Evolutionary conservation across 2,888 invertebrate genomes (phyloP).

Genomic region (Agriotes lineatus): DNA sequence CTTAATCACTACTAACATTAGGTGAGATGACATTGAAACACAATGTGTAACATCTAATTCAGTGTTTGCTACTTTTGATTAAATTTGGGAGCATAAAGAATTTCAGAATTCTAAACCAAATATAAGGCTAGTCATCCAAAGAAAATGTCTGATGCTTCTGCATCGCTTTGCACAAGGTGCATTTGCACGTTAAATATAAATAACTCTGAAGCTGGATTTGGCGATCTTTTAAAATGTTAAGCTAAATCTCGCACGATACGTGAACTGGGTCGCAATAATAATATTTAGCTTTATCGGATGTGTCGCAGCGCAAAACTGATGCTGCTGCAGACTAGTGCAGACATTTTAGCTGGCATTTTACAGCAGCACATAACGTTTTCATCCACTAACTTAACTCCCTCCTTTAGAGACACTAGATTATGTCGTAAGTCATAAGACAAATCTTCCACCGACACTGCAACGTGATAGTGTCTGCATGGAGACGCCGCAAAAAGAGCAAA

Average conservation of each 20-base stretch:
- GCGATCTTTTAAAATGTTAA: conserved; percentile 23
- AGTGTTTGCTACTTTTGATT: no score
- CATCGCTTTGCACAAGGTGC: neutral
- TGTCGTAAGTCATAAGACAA: conserved; percentile 27
- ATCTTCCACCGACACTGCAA: conserved; percentile 12
- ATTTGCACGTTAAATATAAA: neutral
- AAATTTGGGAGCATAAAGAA: no score
- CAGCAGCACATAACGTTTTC: conserved; percentile 16
- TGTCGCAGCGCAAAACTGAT: conserved; percentile 35
- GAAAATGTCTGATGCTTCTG: neutral
- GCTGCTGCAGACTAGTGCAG: conserved; percentile 33
- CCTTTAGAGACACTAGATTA: conserved; percentile 22
- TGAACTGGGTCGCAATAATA: conserved; percentile 46
- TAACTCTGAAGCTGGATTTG: neutral
- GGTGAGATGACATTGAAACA: no score
- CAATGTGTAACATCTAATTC: no score
- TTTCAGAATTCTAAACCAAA: no score
- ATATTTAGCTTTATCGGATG: conserved; percentile 43
- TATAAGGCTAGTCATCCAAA: no score
- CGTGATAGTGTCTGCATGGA: conserved; percentile 5
- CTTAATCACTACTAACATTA: no score
- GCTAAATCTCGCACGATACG: conserved; percentile 36
- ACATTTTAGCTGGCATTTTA: conserved; percentile 23
- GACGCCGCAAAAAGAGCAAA: conserved; percentile 1
- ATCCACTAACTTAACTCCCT: conserved; percentile 18